phyloP scores from a whole-genome alignment of 2,113 vertebrate genomes.

The Salvelinus namaycush region DNA sequence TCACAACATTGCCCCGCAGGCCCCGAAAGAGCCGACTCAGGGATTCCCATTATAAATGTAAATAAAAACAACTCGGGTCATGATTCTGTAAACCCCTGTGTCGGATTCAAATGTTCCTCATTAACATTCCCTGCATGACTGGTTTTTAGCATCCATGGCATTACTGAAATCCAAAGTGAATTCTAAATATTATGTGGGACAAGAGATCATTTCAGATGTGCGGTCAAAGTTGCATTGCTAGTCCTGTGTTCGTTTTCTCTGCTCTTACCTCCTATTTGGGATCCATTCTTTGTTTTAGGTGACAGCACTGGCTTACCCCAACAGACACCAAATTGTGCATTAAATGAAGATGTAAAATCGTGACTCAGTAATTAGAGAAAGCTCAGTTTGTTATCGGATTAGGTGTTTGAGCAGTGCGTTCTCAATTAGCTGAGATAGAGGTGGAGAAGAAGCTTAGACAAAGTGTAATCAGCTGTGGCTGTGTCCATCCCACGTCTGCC shows the following conservation, averaged over 20 bases:
- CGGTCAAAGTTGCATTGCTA: not conserved
- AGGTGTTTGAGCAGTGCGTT: not conserved
- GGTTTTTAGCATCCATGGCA: not conserved
- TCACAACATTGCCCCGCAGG: not conserved
- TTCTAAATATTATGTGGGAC: not conserved
- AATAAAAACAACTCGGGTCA: not conserved
- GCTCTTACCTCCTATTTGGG: not conserved
- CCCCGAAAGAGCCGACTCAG: not conserved
- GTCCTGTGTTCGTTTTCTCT: not conserved
- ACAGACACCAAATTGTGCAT: not conserved
- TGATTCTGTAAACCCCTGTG: not conserved
- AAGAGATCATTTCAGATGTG: not conserved
- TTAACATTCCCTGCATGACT: not conserved
- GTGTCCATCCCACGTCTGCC: not conserved
- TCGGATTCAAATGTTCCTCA: not conserved
- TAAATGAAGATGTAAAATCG: not conserved
- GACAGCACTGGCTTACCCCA: not conserved
- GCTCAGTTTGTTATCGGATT: constrained; percentile 4
- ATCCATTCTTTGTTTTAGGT: not conserved
- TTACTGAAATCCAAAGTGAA: not conserved
- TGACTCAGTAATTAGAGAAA: too few species aligned
- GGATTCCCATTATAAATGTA: not conserved
- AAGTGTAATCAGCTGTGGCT: constrained; percentile 10
- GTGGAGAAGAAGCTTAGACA: not conserved
- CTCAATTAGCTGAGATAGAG: constrained; percentile 10